Evolutionary conservation across 2,113 vertebrate genomes (phyloP).

Genomic region (Platichthys flesus): DNA sequence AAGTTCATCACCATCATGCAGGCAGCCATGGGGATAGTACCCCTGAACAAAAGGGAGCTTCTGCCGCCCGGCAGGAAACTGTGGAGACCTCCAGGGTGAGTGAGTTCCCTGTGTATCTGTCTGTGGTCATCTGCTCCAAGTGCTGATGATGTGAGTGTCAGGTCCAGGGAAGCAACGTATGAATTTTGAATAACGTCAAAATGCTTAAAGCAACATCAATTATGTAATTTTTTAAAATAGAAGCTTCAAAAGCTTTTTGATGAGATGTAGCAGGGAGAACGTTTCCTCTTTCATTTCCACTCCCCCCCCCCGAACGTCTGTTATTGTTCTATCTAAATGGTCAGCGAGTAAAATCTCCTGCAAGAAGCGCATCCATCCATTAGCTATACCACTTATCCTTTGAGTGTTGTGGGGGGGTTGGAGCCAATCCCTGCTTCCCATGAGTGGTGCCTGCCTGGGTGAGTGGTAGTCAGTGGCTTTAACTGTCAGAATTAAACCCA

Average conservation of each 20-base stretch:
- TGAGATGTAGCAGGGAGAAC: neutral
- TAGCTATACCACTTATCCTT: neutral
- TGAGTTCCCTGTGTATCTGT: neutral
- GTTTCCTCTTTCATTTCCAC: neutral
- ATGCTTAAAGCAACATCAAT: neutral
- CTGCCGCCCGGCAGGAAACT: constrained; percentile 91
- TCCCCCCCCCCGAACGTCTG: neutral
- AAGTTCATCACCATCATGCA: constrained; percentile 95
- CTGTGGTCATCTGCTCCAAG: neutral
- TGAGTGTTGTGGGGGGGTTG: neutral
- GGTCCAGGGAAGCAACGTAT: neutral
- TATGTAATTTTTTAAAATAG: neutral
- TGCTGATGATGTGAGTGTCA: neutral
- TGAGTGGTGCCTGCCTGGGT: neutral
- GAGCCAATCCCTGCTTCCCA: neutral
- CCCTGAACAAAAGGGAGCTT: constrained; percentile 93
- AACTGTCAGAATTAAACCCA: neutral
- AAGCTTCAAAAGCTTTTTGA: neutral
- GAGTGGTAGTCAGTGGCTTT: neutral
- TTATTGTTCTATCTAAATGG: neutral
- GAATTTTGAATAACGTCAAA: neutral
- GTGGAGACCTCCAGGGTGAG: constrained; percentile 92
- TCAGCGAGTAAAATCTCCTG: neutral
- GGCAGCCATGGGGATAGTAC: constrained; percentile 90
- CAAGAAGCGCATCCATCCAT: neutral